These are phyloP conservation scores for Morpho helenor DNA, from an alignment of 2,888 invertebrate genomes.

Conservation along the genomic window DNA sequence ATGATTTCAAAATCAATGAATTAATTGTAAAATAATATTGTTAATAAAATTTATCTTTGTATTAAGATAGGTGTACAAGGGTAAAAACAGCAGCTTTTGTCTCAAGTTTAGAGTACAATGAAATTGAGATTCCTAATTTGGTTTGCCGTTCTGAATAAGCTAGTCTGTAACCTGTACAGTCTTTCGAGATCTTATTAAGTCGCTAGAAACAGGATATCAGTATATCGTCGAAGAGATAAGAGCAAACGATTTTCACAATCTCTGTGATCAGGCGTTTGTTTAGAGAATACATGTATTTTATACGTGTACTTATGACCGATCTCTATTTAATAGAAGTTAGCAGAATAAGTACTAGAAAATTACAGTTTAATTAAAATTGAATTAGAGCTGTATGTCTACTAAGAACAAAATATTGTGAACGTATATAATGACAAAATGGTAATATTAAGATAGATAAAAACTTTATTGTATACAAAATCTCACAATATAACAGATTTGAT, in stretches of 20 bases:
- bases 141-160: slow-evolving; percentile 46
- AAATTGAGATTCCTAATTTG: slow-evolving; percentile 36
- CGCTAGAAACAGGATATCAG: slow-evolving; percentile 31
- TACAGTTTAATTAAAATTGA: too few relatives aligned
- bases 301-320: background rate
- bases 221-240: slow-evolving; percentile 42
- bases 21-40: too few relatives aligned
- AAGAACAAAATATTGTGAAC: too few relatives aligned
- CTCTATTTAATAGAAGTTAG: slow-evolving; percentile 4
- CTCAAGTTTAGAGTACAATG: slow-evolving; percentile 13
- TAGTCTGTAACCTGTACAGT: slow-evolving; percentile 58
- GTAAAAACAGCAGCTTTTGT: slow-evolving; percentile 7
- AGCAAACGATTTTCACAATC: slow-evolving; percentile 47
- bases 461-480: too few relatives aligned
- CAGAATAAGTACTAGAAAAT: background rate
- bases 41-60: too few relatives aligned
- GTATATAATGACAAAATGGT: too few relatives aligned
- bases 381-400: too few relatives aligned
- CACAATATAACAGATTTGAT: too few relatives aligned
- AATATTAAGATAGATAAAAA: too few relatives aligned
- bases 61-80: too few relatives aligned
- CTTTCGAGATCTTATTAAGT: slow-evolving; percentile 53
- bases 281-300: slow-evolving; percentile 14
- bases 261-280: slow-evolving; percentile 32
- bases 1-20: too few relatives aligned